Conservation (phyloP, 2,113 vertebrate species). For the Heterotilapia buettikoferi region DNA sequence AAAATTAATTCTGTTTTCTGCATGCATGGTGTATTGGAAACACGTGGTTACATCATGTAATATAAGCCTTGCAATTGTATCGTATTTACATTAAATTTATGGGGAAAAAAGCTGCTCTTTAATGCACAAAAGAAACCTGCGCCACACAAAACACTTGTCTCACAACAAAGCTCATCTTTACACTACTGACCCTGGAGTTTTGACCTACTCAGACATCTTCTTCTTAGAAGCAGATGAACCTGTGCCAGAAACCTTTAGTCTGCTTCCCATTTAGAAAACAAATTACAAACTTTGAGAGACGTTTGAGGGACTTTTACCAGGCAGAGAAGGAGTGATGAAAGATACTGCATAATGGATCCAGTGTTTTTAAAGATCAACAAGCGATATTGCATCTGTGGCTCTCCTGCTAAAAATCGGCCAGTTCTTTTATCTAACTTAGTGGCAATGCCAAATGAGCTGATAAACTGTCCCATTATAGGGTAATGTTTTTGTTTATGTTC, state of each 20-base stretch:
- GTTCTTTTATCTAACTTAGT: neutral
- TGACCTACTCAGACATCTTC: neutral
- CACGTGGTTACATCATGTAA: neutral
- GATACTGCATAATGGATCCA: neutral
- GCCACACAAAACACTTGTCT: neutral
- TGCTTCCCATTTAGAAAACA: neutral
- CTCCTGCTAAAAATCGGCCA: neutral
- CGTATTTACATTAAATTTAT: neutral
- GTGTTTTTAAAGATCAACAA: neutral
- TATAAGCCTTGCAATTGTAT: neutral
- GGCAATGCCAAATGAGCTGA: neutral
- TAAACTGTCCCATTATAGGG: neutral
- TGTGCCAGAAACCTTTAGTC: neutral
- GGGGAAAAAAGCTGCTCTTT: rapidly evolving
- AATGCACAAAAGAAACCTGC: neutral
- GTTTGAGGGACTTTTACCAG: rapidly evolving
- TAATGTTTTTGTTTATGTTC: neutral
- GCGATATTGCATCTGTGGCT: rapidly evolving
- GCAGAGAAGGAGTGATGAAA: neutral
- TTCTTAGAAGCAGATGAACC: neutral
- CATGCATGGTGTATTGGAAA: neutral
- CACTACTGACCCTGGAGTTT: neutral
- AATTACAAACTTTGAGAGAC: neutral
- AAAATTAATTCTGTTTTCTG: neutral
- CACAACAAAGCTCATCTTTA: neutral